Evolutionary conservation across 35 echinoderm and acorn worm species (phyloP), one percentile per base, ranked within the genome.

Genomic region (Patiria miniata): DNA sequence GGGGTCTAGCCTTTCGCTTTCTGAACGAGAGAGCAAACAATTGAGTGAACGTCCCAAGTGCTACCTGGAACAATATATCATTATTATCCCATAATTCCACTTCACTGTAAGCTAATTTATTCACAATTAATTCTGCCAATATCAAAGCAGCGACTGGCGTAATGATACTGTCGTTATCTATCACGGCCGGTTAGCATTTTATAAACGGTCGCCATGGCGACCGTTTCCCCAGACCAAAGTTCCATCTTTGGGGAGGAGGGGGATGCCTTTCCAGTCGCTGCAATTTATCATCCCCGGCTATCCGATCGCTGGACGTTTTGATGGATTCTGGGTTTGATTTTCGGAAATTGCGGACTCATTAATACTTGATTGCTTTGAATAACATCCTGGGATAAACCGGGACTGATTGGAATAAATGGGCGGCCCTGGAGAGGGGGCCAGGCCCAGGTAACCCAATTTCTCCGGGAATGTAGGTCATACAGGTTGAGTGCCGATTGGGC

Each of bases 331-430:
- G 65, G 65, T 73, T 73, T 73, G 65, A 73, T 73, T 73, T 73
- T 73, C 65, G 65, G 65, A 73, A 73, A 73, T 73, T 73, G 65
- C 65, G 34, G 65, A 73, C 65, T 73, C 65, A 73, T 73, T 73
- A 73, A 73, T 73, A 73, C 65, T 73, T 73, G 65, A 73, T 73
- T 73, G 65, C 65, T 73, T 73, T 73, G 65, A 73, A 73, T 73
- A 73, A 73, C 65, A 73, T 73, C 65, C 65, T 34, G 65, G 65
- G 65, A 73, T 73, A 73, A 73, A 73, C 65, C 65, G 26, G 8
- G 65, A 14, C 65, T 73, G 65, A 73, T 73, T 73, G 65, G 65
- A 73, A 73, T 73, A 73, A 73, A 73, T 73, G 34, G 65, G 65
- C 65, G 29, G 26, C 65, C 29, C 34, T 4, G 65, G 65, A 9